phyloP scores from a whole-genome alignment of 2,113 vertebrate genomes.

The Leptocoma aspasia region DNA sequence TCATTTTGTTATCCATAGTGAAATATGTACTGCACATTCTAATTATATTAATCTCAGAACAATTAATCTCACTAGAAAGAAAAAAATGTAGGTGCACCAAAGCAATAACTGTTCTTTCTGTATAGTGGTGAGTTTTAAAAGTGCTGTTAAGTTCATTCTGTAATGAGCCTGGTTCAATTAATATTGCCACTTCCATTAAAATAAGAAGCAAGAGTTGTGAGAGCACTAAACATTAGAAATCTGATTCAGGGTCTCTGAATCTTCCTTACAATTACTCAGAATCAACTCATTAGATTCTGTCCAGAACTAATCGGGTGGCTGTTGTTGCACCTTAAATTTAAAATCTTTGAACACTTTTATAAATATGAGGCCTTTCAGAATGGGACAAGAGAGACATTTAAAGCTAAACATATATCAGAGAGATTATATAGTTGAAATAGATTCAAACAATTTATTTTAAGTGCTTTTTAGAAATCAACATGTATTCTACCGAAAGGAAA shows the following conservation, averaged over 20 bases:
- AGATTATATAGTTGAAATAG: background rate
- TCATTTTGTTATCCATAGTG: background rate
- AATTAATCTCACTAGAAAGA: background rate
- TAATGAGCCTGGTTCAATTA: conserved; percentile 6
- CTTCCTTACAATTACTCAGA: background rate
- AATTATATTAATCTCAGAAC: background rate
- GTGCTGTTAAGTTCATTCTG: background rate
- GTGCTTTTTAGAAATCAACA: background rate
- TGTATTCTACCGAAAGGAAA: background rate
- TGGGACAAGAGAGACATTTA: background rate
- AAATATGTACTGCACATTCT: background rate
- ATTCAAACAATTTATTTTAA: background rate
- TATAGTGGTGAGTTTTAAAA: background rate
- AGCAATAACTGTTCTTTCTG: background rate
- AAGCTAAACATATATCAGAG: background rate
- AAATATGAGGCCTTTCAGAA: background rate
- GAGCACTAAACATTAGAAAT: background rate
- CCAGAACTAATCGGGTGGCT: background rate
- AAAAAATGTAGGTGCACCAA: background rate
- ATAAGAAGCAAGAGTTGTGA: background rate
- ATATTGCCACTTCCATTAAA: background rate
- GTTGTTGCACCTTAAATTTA: background rate
- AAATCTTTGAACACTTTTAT: background rate
- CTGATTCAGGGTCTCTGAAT: background rate
- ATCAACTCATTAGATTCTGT: background rate